A percentile compares a stretch with the other conserved stretches of the same genome.
phyloP scores from a whole-genome alignment of 2,113 vertebrate species.

The Cyanoliseus patagonus region DNA sequence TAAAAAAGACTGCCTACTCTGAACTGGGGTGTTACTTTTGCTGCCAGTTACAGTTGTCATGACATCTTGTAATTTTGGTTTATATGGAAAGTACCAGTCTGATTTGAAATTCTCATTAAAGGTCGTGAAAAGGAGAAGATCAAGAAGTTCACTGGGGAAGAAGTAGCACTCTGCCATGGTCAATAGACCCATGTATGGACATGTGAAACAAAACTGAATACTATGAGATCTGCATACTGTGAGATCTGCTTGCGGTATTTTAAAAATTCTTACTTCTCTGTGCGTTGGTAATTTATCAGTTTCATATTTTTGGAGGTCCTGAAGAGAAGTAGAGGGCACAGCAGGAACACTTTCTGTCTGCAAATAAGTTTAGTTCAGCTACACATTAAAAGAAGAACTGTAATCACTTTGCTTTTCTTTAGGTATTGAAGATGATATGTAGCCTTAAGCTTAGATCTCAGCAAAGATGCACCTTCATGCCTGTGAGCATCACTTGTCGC shows the following conservation, averaged over 20 bases:
- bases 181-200: fast-evolving
- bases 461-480: fast-evolving
- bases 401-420: not conserved
- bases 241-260: not conserved
- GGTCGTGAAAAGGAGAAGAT: not conserved
- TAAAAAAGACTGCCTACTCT: not conserved
- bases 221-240: not conserved
- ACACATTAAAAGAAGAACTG: not conserved
- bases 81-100: not conserved
- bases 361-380: not conserved
- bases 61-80: not conserved
- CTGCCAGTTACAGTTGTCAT: not conserved
- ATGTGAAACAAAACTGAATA: not conserved
- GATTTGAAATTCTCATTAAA: not conserved
- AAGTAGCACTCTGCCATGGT: not conserved
- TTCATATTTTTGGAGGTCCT: not conserved
- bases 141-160: not conserved
- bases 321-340: not conserved
- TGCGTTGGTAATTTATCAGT: not conserved
- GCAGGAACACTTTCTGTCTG: not conserved
- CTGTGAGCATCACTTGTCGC: not conserved
- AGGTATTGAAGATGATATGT: not conserved
- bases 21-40: not conserved
- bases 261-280: not conserved
- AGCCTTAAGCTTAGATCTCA: not conserved